Evolutionary conservation across 2,888 invertebrate species (phyloP).

Genomic region (Nephrotoma guestfalica): DNA sequence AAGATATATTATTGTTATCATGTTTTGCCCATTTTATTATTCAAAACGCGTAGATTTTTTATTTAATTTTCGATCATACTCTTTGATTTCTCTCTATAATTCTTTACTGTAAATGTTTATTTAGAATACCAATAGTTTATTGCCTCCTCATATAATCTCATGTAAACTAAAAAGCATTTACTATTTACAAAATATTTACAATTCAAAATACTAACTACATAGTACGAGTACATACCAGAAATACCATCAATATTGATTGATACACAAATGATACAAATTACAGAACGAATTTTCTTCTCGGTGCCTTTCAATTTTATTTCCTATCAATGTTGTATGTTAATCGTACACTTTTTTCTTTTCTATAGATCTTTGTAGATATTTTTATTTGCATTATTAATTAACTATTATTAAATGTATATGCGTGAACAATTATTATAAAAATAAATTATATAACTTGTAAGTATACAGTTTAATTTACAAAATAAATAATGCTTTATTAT

Average conservation of each 20-base stretch:
- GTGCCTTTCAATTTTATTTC: neutral
- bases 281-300: neutral
- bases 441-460: neutral
- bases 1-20: neutral
- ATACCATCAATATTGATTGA: neutral
- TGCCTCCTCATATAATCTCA: neutral
- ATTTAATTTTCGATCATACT: neutral
- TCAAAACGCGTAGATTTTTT: slow-evolving; percentile 21
- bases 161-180: neutral
- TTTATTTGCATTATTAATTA: neutral
- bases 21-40: neutral
- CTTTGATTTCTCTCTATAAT: neutral
- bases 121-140: neutral
- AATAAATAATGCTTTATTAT: neutral
- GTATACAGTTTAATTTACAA: neutral
- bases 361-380: neutral
- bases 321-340: neutral
- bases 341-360: neutral
- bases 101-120: neutral
- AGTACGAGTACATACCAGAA: too few species aligned
- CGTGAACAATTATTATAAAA: neutral
- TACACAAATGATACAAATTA: neutral
- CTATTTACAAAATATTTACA: neutral
- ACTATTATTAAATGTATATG: neutral
- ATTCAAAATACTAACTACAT: neutral